A percentile compares a stretch with the other conserved stretches of the same genome.
Evolutionary conservation across 2,113 vertebrate species (phyloP).

Genomic region (Gulo gulo): DNA sequence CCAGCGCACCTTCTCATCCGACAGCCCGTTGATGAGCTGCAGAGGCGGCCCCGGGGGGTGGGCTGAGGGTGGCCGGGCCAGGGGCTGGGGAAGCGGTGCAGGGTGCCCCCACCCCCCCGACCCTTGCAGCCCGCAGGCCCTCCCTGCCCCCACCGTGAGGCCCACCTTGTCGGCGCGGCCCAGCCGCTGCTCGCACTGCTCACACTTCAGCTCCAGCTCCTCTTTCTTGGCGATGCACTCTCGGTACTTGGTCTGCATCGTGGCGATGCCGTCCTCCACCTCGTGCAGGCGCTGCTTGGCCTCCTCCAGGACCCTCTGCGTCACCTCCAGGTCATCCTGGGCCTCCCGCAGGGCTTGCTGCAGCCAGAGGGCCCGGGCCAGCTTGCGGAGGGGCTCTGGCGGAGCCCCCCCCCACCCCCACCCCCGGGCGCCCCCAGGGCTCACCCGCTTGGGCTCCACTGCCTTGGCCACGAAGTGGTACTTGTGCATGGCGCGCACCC

Average conservation of each 20-base stretch:
- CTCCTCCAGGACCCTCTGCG: conserved; percentile 87
- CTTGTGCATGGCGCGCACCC: conserved; percentile 94
- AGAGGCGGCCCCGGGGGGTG: not conserved
- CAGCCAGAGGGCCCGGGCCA: not conserved
- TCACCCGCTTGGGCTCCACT: conserved; percentile 93
- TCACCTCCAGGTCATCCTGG: conserved; percentile 88
- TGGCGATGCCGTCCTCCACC: conserved; percentile 87
- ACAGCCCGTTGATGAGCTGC: conserved; percentile 91
- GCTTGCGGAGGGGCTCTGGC: not conserved
- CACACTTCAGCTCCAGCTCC: conserved; percentile 90
- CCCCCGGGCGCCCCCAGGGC: not conserved
- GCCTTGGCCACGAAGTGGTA: conserved; percentile 92
- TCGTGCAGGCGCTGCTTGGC: conserved; percentile 85
- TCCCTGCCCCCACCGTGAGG: not conserved
- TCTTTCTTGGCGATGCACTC: conserved; percentile 90
- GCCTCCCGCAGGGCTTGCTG: conserved; percentile 89
- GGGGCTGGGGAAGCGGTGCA: not conserved
- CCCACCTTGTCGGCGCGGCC: conserved; percentile 87
- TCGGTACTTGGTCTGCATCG: conserved; percentile 88
- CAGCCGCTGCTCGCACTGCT: conserved; percentile 89
- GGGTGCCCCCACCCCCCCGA: not conserved
- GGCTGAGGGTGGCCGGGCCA: not conserved
- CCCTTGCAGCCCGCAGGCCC: too few relatives aligned
- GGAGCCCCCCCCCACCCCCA: not conserved
- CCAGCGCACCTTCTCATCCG: conserved; percentile 93